A percentile compares a stretch with the other conserved stretches of the same genome.
These are phyloP conservation scores for Gasterosteus aculeatus DNA, from an alignment of 2,113 vertebrate genomes.

Conservation along the genomic window DNA sequence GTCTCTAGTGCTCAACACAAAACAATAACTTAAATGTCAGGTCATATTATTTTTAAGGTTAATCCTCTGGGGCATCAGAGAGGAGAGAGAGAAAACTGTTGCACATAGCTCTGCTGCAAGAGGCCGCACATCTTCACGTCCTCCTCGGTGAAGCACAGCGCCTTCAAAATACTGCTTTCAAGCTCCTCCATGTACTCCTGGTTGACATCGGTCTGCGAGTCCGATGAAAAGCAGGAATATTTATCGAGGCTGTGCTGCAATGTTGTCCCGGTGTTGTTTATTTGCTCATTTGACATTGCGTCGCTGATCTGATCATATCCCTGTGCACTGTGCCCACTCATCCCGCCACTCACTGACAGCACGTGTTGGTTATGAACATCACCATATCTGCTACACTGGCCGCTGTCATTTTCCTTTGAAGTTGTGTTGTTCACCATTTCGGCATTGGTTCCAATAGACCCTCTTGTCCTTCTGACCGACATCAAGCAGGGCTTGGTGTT, in stretches of 20 bases:
- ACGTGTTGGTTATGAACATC: background rate
- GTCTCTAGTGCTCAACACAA: background rate
- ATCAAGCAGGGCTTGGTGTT: slow-evolving; percentile 25
- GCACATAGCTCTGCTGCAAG: slow-evolving; percentile 10
- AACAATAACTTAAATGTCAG: background rate
- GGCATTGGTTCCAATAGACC: background rate
- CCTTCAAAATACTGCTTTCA: slow-evolving; percentile 56
- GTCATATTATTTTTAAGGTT: slow-evolving; percentile 7
- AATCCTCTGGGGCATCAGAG: background rate
- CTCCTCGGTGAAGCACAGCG: slow-evolving; percentile 59
- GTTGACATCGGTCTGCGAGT: background rate
- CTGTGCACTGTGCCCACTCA: slow-evolving; percentile 19
- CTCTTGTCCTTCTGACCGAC: background rate
- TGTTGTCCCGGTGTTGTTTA: background rate
- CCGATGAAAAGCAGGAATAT: background rate
- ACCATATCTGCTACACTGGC: background rate
- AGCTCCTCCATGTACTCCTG: slow-evolving; percentile 34
- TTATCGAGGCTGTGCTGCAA: background rate
- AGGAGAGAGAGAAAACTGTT: slow-evolving; percentile 15
- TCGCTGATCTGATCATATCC: background rate
- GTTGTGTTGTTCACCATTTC: background rate
- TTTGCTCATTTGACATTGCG: background rate
- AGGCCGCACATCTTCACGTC: slow-evolving; percentile 43
- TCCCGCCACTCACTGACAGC: background rate
- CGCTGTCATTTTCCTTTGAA: background rate